Conservation (phyloP, 2,797 vertebrate species). For the Micrastur ruficollis region DNA sequence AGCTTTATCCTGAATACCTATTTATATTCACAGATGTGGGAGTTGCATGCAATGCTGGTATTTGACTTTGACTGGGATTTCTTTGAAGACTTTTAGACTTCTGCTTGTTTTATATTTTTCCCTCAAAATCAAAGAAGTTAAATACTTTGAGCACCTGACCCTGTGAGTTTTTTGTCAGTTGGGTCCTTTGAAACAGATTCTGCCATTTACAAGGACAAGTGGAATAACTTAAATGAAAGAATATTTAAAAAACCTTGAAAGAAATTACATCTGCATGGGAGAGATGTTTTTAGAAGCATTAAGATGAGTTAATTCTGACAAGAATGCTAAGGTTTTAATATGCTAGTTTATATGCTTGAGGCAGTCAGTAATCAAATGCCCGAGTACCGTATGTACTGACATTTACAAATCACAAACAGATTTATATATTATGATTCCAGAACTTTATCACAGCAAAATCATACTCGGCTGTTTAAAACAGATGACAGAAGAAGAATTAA, state of each 20-base stretch:
- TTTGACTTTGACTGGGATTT: background rate
- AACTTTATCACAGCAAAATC: conserved; percentile 24
- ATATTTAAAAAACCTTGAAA: background rate
- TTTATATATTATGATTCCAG: conserved; percentile 48
- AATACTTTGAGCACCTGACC: background rate
- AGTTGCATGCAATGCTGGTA: background rate
- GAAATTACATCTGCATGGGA: background rate
- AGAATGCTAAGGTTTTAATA: conserved; percentile 45
- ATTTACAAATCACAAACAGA: conserved; percentile 54
- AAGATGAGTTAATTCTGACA: conserved; percentile 18
- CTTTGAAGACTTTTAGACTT: background rate
- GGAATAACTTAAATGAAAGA: background rate
- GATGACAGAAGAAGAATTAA: conserved; percentile 32
- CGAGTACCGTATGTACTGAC: background rate
- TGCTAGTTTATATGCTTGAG: conserved; percentile 43
- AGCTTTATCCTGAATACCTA: background rate
- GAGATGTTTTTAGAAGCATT: conserved; percentile 11
- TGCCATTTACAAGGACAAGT: background rate
- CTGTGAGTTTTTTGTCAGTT: background rate
- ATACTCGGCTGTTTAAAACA: conserved; percentile 22
- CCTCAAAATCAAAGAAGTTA: background rate
- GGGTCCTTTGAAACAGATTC: background rate
- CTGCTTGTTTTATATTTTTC: background rate
- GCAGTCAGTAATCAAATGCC: conserved; percentile 50
- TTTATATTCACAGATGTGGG: background rate